These are phyloP conservation scores for Andricus grossulariae DNA, from an alignment of 1,140 invertebrate genomes.

Conservation along the genomic window DNA sequence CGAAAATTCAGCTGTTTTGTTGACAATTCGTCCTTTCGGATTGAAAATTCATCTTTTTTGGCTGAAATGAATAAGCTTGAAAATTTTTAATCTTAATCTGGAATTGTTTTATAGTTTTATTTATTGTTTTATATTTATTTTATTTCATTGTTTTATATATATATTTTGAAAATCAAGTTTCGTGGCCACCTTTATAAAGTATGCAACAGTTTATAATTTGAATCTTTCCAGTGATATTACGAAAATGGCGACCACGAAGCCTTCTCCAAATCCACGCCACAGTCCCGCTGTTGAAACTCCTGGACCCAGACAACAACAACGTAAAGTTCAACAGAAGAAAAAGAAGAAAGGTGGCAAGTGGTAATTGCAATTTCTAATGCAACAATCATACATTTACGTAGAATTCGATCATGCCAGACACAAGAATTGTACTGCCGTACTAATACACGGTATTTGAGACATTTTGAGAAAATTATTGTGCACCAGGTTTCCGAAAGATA, in stretches of 20 bases:
- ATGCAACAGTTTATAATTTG: slow-evolving; percentile 37
- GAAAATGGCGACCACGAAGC: slow-evolving; percentile 79
- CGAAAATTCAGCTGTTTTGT: no score
- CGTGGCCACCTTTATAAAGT: no score
- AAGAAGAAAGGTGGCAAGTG: slow-evolving; percentile 80
- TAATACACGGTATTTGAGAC: neutral
- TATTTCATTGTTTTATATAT: no score
- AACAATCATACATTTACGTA: neutral
- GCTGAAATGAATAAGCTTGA: no score
- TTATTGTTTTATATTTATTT: no score
- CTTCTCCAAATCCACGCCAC: slow-evolving; percentile 76
- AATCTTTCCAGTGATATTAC: slow-evolving; percentile 80
- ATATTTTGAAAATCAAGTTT: no score
- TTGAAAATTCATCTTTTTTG: no score
- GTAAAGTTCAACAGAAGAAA: slow-evolving; percentile 80
- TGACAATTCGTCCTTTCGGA: no score
- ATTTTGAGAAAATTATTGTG: neutral
- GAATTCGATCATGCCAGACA: neutral
- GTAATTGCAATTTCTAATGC: slow-evolving; percentile 44
- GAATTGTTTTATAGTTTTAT: no score
- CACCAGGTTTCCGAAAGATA: neutral
- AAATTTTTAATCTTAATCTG: no score
- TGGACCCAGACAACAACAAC: slow-evolving; percentile 78
- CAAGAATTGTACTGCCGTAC: neutral
- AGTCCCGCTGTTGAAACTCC: slow-evolving; percentile 75